Evolutionary conservation across 2,888 invertebrate species (phyloP), one percentile per base, ranked within the genome.

Genomic region (Agrochola circellaris): DNA sequence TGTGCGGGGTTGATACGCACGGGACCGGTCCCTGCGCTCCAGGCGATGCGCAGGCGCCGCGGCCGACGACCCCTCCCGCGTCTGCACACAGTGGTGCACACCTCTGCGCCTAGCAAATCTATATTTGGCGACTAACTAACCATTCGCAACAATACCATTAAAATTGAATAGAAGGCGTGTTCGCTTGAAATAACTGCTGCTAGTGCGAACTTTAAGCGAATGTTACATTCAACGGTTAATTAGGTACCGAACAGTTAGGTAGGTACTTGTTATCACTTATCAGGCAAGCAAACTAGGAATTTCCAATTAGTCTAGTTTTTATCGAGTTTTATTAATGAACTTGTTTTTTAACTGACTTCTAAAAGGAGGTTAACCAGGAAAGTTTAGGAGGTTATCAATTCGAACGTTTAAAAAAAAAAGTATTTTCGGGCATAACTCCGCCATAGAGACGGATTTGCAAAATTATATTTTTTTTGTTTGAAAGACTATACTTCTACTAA

Each of bases 11-110:
- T 26, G 23, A 26, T 20, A 38, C 13, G 51, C 20, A 45, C 23
- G 51, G 67, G 45, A 9, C 60, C 54, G 34, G 70, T 56, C 38
- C 71, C 64, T 51, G 62, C 60, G 60, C 64, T 26, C 65, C 65
- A 26, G 65, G 26, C 20, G 51, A 26, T 42, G 4, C 38, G 72
- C 68, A 67, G 9, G 38, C 38, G 51, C 72, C 8, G 38, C 61
- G 84, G 77, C 11, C 80, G 70, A 56, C 73, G 77, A 80, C 77
- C 84, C 65, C 68, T n/a, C 61, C 30, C 3, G 8, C 15, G n/a
- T 6, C 42, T 54, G 45, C 34, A 20, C 62, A 38, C 34, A 34
- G 34, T 34, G 38, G 30, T 38, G 38, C 38, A 23, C 26, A 42
- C 42, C 56, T 45, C 42, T n/a, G 56, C 30, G 38, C 51, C 38